Evolutionary conservation across 2,113 vertebrate species (phyloP).

Genomic region (Petromus typicus): DNA sequence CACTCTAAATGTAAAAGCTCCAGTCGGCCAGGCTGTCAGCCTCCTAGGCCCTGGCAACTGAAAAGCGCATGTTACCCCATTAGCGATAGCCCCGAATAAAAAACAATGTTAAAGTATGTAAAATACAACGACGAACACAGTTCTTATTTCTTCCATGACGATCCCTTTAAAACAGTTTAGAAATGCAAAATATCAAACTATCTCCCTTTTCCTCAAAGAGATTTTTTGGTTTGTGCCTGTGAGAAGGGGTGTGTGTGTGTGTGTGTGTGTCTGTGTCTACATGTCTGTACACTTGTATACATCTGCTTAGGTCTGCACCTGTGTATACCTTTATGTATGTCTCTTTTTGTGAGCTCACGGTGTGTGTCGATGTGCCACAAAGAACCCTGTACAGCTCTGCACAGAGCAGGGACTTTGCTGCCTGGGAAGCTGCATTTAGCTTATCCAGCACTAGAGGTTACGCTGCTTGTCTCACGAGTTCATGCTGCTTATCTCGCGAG

Average conservation of each 20-base stretch:
- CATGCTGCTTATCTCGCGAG: no score
- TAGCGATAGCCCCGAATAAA: not conserved
- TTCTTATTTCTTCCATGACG: not conserved
- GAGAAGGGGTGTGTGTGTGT: no score
- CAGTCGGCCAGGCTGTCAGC: not conserved
- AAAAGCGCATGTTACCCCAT: not conserved
- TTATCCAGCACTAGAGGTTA: not conserved
- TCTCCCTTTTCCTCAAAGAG: not conserved
- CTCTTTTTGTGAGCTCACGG: not conserved
- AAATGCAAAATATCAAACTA: constrained; percentile 11
- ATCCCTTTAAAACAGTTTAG: no score
- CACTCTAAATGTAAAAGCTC: not conserved
- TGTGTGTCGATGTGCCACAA: not conserved
- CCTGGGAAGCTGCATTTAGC: not conserved
- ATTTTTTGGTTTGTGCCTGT: no score
- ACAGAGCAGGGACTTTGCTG: not conserved
- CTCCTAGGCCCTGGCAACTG: not conserved
- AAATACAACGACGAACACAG: not conserved
- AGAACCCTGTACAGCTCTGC: not conserved
- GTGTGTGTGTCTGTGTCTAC: not conserved
- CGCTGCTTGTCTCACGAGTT: no score
- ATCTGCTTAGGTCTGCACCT: no score
- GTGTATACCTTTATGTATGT: not conserved
- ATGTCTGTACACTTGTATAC: not conserved
- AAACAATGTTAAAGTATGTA: not conserved